Percentiles rank a stretch among this genome's conserved stretches.
Conservation (phyloP, 2,113 vertebrate genomes). For the Mobula birostris region DNA sequence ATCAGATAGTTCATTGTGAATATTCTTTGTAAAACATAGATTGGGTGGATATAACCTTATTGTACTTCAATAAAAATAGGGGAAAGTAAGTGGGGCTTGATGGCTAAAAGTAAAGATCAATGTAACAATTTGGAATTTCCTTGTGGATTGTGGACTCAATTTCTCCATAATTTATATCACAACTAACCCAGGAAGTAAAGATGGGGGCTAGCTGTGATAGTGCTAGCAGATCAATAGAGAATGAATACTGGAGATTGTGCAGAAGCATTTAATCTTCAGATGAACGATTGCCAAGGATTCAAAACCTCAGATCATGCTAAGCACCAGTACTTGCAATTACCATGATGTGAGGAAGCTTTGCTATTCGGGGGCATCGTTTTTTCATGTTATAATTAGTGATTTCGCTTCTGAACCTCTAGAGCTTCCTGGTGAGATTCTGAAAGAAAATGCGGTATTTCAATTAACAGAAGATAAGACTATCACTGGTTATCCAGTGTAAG, state of each 20-base stretch:
- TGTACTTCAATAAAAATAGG: background rate
- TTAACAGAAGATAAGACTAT: constrained; percentile 15
- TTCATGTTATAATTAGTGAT: constrained; percentile 30
- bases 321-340: constrained; percentile 28
- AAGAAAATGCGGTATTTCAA: background rate
- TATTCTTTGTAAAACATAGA: background rate
- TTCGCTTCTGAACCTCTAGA: background rate
- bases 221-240: background rate
- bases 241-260: constrained; percentile 2
- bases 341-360: background rate
- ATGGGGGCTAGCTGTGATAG: background rate
- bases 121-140: background rate
- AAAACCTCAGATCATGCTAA: constrained; percentile 21
- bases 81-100: background rate
- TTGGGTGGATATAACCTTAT: background rate
- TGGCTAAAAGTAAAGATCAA: background rate
- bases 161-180: background rate
- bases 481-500: background rate
- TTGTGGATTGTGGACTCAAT: background rate
- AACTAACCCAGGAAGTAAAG: background rate
- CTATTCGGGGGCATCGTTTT: background rate
- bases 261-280: background rate
- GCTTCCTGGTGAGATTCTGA: constrained; percentile 8
- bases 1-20: background rate
- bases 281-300: background rate